phyloP scores from a whole-genome alignment of 2,797 vertebrate species.

The Urocyon cinereoargenteus region DNA sequence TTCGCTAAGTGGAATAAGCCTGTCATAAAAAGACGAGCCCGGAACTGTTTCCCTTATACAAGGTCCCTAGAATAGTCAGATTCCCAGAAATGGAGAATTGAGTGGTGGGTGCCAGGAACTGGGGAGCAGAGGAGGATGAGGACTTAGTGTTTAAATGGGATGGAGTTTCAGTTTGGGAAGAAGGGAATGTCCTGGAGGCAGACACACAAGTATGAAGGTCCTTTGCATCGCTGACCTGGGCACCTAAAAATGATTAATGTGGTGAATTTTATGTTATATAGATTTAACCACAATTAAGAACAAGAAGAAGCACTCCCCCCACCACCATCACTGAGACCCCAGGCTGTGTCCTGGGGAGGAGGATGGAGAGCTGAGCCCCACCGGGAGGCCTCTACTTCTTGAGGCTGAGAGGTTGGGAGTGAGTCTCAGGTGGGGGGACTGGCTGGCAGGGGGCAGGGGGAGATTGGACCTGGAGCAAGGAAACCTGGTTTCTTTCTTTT shows the following conservation, averaged over 20 bases:
- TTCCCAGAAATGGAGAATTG: background rate
- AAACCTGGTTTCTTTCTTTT: background rate
- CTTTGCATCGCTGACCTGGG: too few species aligned
- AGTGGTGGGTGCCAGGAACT: too few species aligned
- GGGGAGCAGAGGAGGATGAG: background rate
- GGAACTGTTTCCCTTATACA: background rate
- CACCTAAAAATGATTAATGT: too few species aligned
- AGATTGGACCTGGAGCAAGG: background rate
- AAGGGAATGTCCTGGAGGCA: background rate
- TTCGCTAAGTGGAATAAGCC: background rate
- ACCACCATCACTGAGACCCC: background rate
- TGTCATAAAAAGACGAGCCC: background rate
- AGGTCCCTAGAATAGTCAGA: background rate
- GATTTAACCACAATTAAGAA: background rate
- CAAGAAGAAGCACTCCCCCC: background rate
- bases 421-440: background rate
- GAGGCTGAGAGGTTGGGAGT: background rate
- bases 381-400: background rate
- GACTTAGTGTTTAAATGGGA: background rate
- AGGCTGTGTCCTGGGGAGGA: background rate
- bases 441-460: background rate
- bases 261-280: background rate
- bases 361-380: fast-evolving
- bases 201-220: too few species aligned
- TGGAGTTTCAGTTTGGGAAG: background rate